These are phyloP conservation scores for Melieria omissa DNA, from an alignment of 2,888 invertebrate species.

Conservation along the genomic window DNA sequence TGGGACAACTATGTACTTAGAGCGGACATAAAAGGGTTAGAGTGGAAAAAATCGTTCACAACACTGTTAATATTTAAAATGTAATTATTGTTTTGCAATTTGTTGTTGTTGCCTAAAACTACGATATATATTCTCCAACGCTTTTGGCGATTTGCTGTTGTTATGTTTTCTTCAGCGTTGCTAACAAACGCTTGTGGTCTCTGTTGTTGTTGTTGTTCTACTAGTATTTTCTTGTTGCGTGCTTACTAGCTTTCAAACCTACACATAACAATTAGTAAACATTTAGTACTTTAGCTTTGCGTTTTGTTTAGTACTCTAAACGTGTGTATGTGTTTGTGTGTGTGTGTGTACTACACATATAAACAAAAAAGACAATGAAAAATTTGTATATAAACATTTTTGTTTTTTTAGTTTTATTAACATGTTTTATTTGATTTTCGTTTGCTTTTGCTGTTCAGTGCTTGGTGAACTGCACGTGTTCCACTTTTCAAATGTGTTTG, in stretches of 20 bases:
- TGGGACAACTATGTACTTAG: no score
- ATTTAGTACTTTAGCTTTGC: neutral
- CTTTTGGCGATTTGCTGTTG: neutral
- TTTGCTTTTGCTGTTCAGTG: no score
- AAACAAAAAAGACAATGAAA: neutral
- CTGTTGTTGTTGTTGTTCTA: conserved; percentile 2
- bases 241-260: neutral
- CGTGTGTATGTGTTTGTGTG: neutral
- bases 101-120: no score
- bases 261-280: neutral
- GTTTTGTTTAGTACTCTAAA: neutral
- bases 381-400: neutral
- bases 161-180: neutral
- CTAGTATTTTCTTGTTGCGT: neutral
- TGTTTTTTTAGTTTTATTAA: no score
- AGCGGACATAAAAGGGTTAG: no score
- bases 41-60: no score
- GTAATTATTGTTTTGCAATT: no score
- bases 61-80: no score
- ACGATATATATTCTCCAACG: neutral
- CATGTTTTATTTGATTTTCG: no score
- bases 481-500: neutral
- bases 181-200: neutral
- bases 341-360: neutral
- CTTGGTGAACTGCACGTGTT: no score